phyloP scores from a whole-genome alignment of 2,888 invertebrate genomes.

The Tetropium fuscum region DNA sequence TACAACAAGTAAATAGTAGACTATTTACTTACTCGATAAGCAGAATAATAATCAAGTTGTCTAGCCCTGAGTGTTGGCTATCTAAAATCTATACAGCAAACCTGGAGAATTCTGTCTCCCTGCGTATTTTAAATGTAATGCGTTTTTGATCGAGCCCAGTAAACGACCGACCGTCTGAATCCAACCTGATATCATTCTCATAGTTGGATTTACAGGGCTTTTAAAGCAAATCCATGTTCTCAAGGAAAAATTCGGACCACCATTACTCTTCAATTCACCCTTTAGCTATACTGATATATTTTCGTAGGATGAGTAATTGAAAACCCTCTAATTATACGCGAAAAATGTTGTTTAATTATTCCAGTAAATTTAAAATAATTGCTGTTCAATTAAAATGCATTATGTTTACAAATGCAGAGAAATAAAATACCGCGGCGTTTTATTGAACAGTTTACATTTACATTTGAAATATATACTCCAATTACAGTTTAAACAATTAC shows the following conservation, averaged over 20 bases:
- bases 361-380: too few species aligned
- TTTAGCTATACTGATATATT: conserved; percentile 2
- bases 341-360: too few species aligned
- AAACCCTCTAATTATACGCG: background rate
- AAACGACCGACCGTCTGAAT: conserved; percentile 49
- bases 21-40: too few species aligned
- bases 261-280: conserved; percentile 24
- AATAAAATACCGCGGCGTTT: too few species aligned
- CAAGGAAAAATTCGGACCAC: conserved; percentile 36
- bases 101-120: conserved; percentile 52
- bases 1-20: too few species aligned
- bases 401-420: too few species aligned
- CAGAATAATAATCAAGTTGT: too few species aligned
- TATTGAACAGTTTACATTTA: too few species aligned
- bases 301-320: background rate
- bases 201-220: conserved; percentile 50
- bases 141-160: conserved; percentile 63
- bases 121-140: conserved; percentile 62
- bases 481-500: too few species aligned
- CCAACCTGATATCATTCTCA: conserved; percentile 44
- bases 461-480: too few species aligned
- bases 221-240: conserved; percentile 43
- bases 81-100: conserved; percentile 50
- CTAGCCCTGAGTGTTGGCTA: too few species aligned
- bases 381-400: too few species aligned